Base-by-base conservation (phyloP, 2,113 vertebrate species). In the Glaucidium brasilianum region DNA sequence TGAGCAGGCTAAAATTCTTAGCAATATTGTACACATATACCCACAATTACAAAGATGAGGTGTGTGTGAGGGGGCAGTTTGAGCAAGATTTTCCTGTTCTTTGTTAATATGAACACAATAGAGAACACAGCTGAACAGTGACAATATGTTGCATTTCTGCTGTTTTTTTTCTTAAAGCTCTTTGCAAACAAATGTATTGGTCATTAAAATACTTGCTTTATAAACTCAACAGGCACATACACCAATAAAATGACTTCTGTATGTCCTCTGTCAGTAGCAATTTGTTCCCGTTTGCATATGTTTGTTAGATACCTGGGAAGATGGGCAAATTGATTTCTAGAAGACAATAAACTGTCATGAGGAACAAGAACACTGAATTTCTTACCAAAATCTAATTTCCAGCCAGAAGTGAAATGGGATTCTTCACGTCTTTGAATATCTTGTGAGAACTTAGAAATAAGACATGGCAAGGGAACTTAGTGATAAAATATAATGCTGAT, bases 381-480 rank as follows among this genome's bases (percentile, higher is more conserved):
- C 47, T n/a, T 34, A 41, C 12, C 43, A 45, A 63, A 79, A 92
- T 71, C 10, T 59, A 11, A 75, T 68, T 90, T 43, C 43, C 13
- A 43, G 18, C 6, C 53, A 72, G 26, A 60, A 92, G 30, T 1
- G 0, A 59, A 62, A 58, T 10, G 1, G 2, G 7, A 41, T 77
- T 63, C 12, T 29, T 85, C 5, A 10, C 4, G 10, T 50, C 72
- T 67, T 88, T 35, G 53, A 10, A 1, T 75, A 25, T 13, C 32
- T 73, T 22, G 11, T 30, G 12, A 56, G 27, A 30, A 45, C 21
- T 20, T 56, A 45, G 10, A 7, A 75, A 50, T 63, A 22, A 83
- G 37, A 67, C 26, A 78, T 76, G 14, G 6, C 37, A 88, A 83
- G 15, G 15, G 22, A 93, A 50, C 5, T 56, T 0, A 0, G 5